Evolutionary conservation across 2,797 vertebrate species (phyloP).

Genomic region (Darevskia mixta): DNA sequence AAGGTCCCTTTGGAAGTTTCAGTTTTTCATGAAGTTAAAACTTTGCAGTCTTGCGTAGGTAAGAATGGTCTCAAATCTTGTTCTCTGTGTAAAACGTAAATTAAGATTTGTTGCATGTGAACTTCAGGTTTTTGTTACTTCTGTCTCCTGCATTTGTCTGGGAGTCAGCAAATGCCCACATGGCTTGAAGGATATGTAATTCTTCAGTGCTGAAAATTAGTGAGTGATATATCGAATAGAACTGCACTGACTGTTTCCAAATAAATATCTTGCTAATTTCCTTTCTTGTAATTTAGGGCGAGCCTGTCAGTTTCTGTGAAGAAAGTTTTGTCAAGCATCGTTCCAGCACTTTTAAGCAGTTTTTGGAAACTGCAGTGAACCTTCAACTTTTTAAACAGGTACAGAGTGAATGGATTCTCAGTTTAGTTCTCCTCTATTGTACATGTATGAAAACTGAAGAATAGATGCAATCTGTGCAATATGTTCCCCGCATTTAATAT

Average conservation of each 20-base stretch:
- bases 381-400: conserved; percentile 99
- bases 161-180: not conserved
- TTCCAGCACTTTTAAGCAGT: conserved; percentile 90
- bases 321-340: conserved; percentile 93
- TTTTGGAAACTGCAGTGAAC: conserved; percentile 94
- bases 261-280: conserved; percentile 9
- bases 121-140: not conserved
- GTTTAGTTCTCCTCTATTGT: conserved; percentile 30
- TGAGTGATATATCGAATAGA: conserved; percentile 9
- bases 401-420: conserved; percentile 41
- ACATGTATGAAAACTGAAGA: not conserved
- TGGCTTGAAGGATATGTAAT: not conserved
- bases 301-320: conserved; percentile 94
- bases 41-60: not conserved
- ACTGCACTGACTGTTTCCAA: not conserved
- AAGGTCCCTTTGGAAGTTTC: not conserved
- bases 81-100: not conserved
- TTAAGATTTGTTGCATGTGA: not conserved
- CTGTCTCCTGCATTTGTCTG: accelerated
- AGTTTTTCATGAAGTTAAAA: not conserved
- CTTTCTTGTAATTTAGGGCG: conserved; percentile 83
- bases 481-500: no score
- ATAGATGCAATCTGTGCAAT: not conserved
- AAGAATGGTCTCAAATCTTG: not conserved
- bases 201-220: not conserved